phyloP scores from a whole-genome alignment of 1,140 invertebrate genomes.

The Medauroidea extradentata region DNA sequence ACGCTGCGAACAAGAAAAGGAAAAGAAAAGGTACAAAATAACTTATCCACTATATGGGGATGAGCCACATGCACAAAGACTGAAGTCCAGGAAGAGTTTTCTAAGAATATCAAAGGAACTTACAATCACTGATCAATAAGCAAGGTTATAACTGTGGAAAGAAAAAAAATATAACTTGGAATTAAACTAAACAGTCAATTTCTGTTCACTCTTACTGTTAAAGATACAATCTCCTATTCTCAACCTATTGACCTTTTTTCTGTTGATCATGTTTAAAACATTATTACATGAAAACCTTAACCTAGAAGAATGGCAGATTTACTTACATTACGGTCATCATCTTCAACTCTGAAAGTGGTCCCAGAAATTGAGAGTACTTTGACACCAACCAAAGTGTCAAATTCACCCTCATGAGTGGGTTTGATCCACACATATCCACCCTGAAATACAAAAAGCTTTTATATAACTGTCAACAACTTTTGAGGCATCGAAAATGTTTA shows the following conservation, averaged over 20 bases:
- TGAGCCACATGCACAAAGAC: too few relatives aligned
- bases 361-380: constrained; percentile 71
- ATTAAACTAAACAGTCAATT: background rate
- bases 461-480: background rate
- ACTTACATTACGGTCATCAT: constrained; percentile 70
- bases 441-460: constrained; percentile 41
- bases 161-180: background rate
- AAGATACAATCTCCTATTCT: background rate
- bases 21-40: too few relatives aligned
- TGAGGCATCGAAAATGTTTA: too few relatives aligned
- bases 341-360: constrained; percentile 68
- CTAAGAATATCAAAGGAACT: too few relatives aligned
- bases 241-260: background rate
- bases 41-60: too few relatives aligned
- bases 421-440: constrained; percentile 86
- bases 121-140: too few relatives aligned
- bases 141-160: background rate
- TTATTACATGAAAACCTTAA: too few relatives aligned
- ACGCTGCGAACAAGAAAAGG: too few relatives aligned
- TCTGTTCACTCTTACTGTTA: background rate
- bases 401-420: constrained; percentile 63
- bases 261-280: background rate
- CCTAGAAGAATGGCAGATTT: constrained; percentile 47
- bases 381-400: constrained; percentile 78
- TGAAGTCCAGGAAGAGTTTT: too few relatives aligned